Evolutionary conservation across 92 coral and sea anemone genomes (phyloP).

Genomic region (Montipora capitata): DNA sequence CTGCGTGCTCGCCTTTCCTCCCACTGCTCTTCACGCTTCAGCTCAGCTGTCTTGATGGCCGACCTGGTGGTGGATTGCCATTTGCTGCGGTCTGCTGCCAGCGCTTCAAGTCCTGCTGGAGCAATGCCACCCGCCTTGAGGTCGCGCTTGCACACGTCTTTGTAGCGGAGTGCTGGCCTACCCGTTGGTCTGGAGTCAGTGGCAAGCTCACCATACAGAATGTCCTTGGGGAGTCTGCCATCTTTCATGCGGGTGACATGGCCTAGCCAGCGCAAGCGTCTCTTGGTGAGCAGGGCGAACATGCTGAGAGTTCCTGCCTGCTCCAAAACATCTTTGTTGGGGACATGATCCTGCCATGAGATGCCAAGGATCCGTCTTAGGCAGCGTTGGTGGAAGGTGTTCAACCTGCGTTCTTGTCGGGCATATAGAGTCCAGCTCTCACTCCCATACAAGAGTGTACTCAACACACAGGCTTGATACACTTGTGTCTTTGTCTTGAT

Average conservation of each 20-base stretch:
- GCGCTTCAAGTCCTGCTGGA: not conserved
- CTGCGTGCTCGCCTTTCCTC: no score
- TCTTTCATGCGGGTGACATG: not conserved
- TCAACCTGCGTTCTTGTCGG: not conserved
- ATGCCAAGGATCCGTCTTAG: slow-evolving; percentile 13
- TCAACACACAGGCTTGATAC: slow-evolving; percentile 54
- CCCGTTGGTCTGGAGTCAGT: not conserved
- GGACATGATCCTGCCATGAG: slow-evolving; percentile 23
- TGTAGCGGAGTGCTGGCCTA: not conserved
- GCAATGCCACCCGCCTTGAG: not conserved
- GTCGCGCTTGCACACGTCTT: not conserved
- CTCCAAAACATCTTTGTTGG: slow-evolving; percentile 19
- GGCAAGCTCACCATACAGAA: not conserved
- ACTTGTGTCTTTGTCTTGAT: slow-evolving; percentile 48
- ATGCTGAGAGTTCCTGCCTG: not conserved
- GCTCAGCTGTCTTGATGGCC: slow-evolving; percentile 1
- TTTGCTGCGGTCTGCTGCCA: no score
- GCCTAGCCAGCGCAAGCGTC: not conserved
- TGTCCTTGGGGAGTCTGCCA: not conserved
- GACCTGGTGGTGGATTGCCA: not conserved
- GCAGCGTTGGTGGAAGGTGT: slow-evolving; percentile 27
- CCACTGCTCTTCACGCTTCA: not conserved
- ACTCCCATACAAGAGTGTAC: slow-evolving; percentile 53
- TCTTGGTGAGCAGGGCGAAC: not conserved
- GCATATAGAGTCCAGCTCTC: slow-evolving; percentile 5